Evolutionary conservation across 2,797 vertebrate genomes (phyloP).

Genomic region (Pseudochaenichthys georgianus): DNA sequence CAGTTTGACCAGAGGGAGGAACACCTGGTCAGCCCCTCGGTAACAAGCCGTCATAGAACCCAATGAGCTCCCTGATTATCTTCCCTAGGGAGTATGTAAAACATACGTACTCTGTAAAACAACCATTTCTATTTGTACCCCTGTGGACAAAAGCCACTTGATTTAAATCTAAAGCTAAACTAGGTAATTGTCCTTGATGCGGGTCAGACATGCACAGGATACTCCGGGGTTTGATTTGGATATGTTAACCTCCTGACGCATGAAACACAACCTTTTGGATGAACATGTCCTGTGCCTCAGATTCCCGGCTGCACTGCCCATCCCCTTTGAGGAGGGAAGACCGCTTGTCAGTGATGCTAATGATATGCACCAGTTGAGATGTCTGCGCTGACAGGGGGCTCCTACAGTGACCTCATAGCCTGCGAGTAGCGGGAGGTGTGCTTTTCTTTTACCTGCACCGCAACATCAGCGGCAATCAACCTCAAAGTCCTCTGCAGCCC

Average conservation of each 20-base stretch:
- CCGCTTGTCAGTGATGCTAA: conserved; percentile 59
- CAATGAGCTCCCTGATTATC: conserved; percentile 81
- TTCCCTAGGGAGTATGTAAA: conserved; percentile 72
- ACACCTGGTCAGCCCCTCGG: conserved; percentile 73
- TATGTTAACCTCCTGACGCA: conserved; percentile 56
- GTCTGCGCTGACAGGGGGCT: conserved; percentile 58
- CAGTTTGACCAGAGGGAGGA: conserved; percentile 64
- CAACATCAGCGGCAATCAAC: conserved; percentile 72
- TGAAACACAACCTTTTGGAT: conserved; percentile 57
- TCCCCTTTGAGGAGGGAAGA: conserved; percentile 49
- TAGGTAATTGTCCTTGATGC: conserved; percentile 54
- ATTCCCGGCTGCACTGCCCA: conserved; percentile 33
- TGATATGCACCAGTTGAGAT: conserved; percentile 47
- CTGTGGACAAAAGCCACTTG: conserved; percentile 60
- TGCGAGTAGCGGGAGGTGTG: not conserved
- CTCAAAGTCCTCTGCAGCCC: conserved; percentile 56
- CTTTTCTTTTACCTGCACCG: conserved; percentile 56
- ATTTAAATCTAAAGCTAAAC: conserved; percentile 60
- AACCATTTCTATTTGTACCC: conserved; percentile 67
- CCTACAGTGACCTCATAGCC: conserved; percentile 51
- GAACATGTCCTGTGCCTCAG: conserved; percentile 61
- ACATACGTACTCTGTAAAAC: conserved; percentile 54
- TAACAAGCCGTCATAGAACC: conserved; percentile 72
- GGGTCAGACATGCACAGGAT: conserved; percentile 52
- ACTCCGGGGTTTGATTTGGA: conserved; percentile 57